phyloP scores from a whole-genome alignment of 2,888 invertebrate genomes.

The Asteroscopus sphinx region DNA sequence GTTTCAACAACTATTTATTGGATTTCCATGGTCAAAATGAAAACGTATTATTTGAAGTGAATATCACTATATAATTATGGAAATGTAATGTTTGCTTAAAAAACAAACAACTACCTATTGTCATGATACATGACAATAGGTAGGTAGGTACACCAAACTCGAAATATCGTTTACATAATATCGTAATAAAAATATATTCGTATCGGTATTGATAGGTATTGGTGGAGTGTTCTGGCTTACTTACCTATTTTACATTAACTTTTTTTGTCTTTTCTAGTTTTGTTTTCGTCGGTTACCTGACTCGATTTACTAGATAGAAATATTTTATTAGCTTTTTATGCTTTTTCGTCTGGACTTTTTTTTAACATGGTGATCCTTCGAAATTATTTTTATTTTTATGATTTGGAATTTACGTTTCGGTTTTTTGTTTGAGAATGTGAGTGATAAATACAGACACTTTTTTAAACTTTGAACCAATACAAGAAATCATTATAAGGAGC shows the following conservation, averaged over 20 bases:
- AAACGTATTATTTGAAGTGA: slow-evolving; percentile 36
- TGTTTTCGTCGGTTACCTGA: slow-evolving; percentile 13
- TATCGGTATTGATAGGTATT: slow-evolving; percentile 30
- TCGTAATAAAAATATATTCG: slow-evolving; percentile 30
- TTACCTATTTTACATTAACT: slow-evolving; percentile 22
- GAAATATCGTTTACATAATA: slow-evolving; percentile 45
- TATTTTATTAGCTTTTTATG: slow-evolving; percentile 18
- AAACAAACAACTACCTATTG: too few relatives aligned
- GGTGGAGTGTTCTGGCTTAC: slow-evolving; percentile 10
- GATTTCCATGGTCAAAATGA: slow-evolving; percentile 41
- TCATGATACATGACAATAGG: slow-evolving; percentile 28
- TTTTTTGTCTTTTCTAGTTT: slow-evolving; percentile 16
- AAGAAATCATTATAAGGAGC: too few relatives aligned
- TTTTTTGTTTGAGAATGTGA: neutral
- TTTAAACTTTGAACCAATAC: too few relatives aligned
- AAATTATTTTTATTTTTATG: slow-evolving; percentile 8
- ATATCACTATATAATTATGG: slow-evolving; percentile 9
- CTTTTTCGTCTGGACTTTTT: too few relatives aligned
- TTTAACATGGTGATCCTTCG: slow-evolving; percentile 12
- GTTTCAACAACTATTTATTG: slow-evolving; percentile 42
- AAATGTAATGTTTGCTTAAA: slow-evolving; percentile 7
- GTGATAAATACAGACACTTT: neutral
- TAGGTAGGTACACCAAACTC: slow-evolving; percentile 25
- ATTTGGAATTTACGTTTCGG: neutral
- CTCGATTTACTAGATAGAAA: slow-evolving; percentile 8